A percentile compares a stretch with the other conserved stretches of the same genome.
These are phyloP conservation scores for Oryzias celebensis DNA, from an alignment of 2,113 vertebrate species.

Conservation along the genomic window DNA sequence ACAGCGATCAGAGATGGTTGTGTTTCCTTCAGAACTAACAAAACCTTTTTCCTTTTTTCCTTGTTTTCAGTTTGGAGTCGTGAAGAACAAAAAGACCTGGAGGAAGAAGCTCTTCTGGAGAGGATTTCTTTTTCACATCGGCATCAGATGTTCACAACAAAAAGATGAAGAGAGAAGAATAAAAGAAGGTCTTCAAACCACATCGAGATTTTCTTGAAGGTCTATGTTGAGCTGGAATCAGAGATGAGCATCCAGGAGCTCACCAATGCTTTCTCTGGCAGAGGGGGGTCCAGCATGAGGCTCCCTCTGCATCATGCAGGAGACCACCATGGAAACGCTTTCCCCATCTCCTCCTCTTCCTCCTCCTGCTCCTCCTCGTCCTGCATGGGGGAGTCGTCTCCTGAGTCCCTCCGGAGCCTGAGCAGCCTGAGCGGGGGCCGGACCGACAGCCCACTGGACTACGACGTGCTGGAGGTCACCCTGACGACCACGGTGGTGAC, in stretches of 20 bases:
- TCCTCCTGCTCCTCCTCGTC: slow-evolving; percentile 43
- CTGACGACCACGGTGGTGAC: slow-evolving; percentile 8
- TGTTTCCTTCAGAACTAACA: no score
- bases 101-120: no score
- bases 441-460: slow-evolving; percentile 57
- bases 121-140: no score
- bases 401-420: slow-evolving; percentile 58
- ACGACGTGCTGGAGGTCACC: slow-evolving; percentile 65
- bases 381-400: slow-evolving; percentile 56
- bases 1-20: no score
- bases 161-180: no score
- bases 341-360: slow-evolving; percentile 51
- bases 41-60: no score
- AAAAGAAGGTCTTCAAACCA: no score
- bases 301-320: slow-evolving; percentile 45
- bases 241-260: slow-evolving; percentile 54
- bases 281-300: slow-evolving; percentile 38
- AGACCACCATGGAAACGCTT: slow-evolving; percentile 59
- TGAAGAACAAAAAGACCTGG: no score
- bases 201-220: not conserved
- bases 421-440: slow-evolving; percentile 53
- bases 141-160: no score
- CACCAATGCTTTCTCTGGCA: slow-evolving; percentile 1
- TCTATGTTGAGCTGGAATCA: not conserved
- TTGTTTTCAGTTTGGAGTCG: no score